Base-by-base conservation (phyloP, 2,888 invertebrate genomes). In the Phania funesta region DNA sequence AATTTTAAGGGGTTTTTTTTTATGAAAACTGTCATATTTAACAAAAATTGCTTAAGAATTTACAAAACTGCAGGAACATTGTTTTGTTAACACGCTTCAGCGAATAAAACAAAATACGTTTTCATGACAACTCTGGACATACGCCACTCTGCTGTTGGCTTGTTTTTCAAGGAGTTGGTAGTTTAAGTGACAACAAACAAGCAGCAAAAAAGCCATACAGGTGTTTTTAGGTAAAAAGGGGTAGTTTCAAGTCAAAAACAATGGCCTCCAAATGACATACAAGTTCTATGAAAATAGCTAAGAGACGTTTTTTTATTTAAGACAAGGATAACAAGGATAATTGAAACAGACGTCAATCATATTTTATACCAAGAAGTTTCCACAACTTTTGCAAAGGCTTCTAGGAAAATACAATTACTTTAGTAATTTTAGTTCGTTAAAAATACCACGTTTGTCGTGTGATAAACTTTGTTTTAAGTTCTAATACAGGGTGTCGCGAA, bases 31-130 rank as follows among this genome's bases (percentile, higher is more conserved):
- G 56, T 71, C 73, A 73, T 73, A 62, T 73, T 62, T 60, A 41
- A 60, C 24, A 41, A 16, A 62, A 62, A 52, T 24, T 50, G 5
- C n/a, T 52, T 50, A 62, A 44, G 50, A 41, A 73, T 29, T 52
- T 62, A 41, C 20, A 62, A 62, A 60, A 73, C 71, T 73, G 38
- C 50, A 41, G 60, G 29, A 62, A 38, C 24, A 20, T 29, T 48
- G 9, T 16, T 22, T 13, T 41, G n/a, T 44, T 50, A 71, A 50
- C 78, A 71, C 70, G 78, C 71, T 32, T 44, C 71, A 56, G 11
- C 48, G 58, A 65, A 50, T 64, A n/a, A 71, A 71, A 71, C 29
- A 71, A 71, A 62, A 56, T 65, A 41, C 67, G 80, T 76, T 80
- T 64, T 65, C 74, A 79, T 79, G 79, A 60, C 73, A 73, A 74